phyloP scores from a whole-genome alignment of 2,888 invertebrate species.

The Pandemis heparana region DNA sequence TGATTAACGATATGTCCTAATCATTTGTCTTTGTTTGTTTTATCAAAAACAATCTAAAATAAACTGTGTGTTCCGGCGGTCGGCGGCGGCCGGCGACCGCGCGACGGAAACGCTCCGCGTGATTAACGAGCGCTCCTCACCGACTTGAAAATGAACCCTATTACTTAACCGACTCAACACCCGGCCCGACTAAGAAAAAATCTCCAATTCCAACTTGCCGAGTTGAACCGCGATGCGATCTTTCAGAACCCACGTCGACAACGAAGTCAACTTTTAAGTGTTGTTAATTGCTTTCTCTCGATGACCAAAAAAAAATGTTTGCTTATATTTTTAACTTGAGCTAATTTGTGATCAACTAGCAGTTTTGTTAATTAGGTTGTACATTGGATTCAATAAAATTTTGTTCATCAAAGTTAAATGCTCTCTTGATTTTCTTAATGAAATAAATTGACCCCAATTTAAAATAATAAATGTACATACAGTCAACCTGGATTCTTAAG shows the following conservation, averaged over 20 bases:
- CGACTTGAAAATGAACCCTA: slow-evolving; percentile 79
- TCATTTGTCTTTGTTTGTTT: slow-evolving; percentile 79
- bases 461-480: no score
- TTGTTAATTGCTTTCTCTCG: slow-evolving; percentile 18
- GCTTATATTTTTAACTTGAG: neutral
- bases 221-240: slow-evolving; percentile 34
- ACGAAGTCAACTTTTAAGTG: slow-evolving; percentile 18
- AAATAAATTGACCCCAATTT: no score
- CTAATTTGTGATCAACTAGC: neutral
- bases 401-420: no score
- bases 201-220: slow-evolving; percentile 64
- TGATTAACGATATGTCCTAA: slow-evolving; percentile 75
- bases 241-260: slow-evolving; percentile 36
- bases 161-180: slow-evolving; percentile 75
- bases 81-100: slow-evolving; percentile 66
- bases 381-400: no score
- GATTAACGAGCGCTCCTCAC: slow-evolving; percentile 77
- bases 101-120: slow-evolving; percentile 66
- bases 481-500: no score
- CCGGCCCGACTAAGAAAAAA: slow-evolving; percentile 60
- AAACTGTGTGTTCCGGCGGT: slow-evolving; percentile 73
- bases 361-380: neutral
- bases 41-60: slow-evolving; percentile 84
- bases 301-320: slow-evolving; percentile 7
- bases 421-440: no score